Evolutionary conservation across 2,888 invertebrate genomes (phyloP), one percentile per base, ranked within the genome.

Genomic region (Trilocha varians): DNA sequence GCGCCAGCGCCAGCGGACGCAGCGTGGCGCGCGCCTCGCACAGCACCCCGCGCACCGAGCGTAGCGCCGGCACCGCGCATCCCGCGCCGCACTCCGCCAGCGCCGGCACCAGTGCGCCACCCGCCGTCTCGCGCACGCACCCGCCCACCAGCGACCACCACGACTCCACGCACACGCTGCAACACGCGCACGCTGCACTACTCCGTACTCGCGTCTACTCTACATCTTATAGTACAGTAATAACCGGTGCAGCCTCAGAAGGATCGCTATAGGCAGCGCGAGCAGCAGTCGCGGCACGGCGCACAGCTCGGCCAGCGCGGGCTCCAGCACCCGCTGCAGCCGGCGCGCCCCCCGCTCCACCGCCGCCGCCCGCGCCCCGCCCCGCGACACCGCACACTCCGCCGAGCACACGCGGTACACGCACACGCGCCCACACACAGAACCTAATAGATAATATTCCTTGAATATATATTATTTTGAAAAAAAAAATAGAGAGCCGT

Each of bases 101-200:
- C 47, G 72, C 69, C 3, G 53, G 56, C 57, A 89, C 84, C 46
- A 91, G 85, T 63, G 89, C 90, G 16, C 90, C 91, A 2, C 89
- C 88, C 16, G 87, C 75, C 32, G 89, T 70, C 59, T 91, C 91
- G 51, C 88, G 89, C 8, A 87, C 52, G 53, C 91, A 87, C 58
- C 91, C 91, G 50, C 93, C 67, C 32, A 88, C 70, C 13, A 93
- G 93, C 59, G 91, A 93, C 48, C 92, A 65, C 36, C 90, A 57
- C 3, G 90, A 91, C 74, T 93, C 93, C 65, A 91, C 3, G 85
- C 13, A 67, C 55, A 89, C 86, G 61, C 90, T 90, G 75, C 93
- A 93, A 0, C 92, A 62, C 44, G 46, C 48, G 45, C 52, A 48
- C 50, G 41, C 45, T 43, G 40, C 55, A 73, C 58, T 49, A 44